A percentile compares a stretch with the other conserved stretches of the same genome.
Conservation (phyloP, 2,113 vertebrate species). For the Thryonomys swinderianus region DNA sequence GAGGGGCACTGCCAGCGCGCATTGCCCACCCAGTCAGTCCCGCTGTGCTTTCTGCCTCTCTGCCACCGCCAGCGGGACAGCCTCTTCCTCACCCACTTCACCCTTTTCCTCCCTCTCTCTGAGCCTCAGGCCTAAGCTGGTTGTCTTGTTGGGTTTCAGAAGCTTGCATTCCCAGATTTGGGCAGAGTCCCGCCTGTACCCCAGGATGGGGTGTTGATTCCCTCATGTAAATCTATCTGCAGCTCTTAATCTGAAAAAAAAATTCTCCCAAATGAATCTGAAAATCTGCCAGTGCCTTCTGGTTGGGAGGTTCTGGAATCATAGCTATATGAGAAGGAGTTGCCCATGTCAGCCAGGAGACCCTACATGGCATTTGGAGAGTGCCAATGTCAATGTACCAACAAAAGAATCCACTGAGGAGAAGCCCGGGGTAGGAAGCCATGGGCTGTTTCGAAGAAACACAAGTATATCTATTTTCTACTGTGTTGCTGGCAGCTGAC, state of each 20-base stretch:
- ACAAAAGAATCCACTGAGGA: not conserved
- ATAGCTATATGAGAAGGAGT: not conserved
- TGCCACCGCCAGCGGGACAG: not conserved
- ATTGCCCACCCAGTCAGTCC: not conserved
- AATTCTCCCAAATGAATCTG: not conserved
- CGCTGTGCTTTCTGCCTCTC: not conserved
- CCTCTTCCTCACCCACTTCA: not conserved
- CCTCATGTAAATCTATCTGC: not conserved
- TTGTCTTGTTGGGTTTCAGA: slow-evolving; percentile 15
- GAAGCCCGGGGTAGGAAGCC: not conserved
- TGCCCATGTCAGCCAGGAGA: not conserved
- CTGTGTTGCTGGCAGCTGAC: not conserved
- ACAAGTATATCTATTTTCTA: not conserved
- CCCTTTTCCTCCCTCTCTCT: not conserved
- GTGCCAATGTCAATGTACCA: not conserved
- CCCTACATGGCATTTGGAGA: not conserved
- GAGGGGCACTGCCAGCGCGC: not conserved
- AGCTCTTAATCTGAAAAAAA: not conserved
- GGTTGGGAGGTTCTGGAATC: not conserved
- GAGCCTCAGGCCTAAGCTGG: not conserved
- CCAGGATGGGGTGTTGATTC: not conserved
- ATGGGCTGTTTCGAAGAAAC: not conserved
- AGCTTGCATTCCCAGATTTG: not conserved
- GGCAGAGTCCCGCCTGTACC: not conserved
- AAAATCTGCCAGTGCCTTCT: not conserved